These are phyloP conservation scores for Zoroaster sp. DNA, from an alignment of 53 echinoderm and acorn worm genomes.

Conservation along the genomic window DNA sequence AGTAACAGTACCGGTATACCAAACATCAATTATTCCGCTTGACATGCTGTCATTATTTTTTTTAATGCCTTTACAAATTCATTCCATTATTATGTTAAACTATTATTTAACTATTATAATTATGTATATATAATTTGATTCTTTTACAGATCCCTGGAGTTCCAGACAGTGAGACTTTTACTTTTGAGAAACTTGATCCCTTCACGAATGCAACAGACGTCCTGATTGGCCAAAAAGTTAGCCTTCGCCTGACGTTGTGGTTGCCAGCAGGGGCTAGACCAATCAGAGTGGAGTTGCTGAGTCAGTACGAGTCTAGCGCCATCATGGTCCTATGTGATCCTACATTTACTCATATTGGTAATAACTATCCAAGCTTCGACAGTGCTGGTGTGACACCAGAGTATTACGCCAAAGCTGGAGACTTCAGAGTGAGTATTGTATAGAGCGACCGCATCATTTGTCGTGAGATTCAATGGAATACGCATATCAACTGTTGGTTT, in stretches of 20 bases:
- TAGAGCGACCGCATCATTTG: neutral
- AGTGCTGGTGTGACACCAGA: neutral
- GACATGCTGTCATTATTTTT: too few species aligned
- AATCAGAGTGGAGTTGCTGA: constrained; percentile 72
- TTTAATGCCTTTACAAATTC: too few species aligned
- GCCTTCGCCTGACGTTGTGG: constrained; percentile 81
- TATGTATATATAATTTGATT: too few species aligned
- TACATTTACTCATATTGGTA: constrained; percentile 63
- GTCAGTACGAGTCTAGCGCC: constrained; percentile 76
- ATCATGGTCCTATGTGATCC: constrained; percentile 83
- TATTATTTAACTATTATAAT: too few species aligned
- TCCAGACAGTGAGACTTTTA: constrained; percentile 69
- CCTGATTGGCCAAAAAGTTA: constrained; percentile 68
- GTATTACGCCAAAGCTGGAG: constrained; percentile 39
- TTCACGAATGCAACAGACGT: constrained; percentile 55
- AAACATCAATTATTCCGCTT: too few species aligned
- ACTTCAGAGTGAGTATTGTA: constrained; percentile 53
- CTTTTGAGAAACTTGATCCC: constrained; percentile 72
- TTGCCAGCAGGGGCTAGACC: constrained; percentile 60
- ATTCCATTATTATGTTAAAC: too few species aligned
- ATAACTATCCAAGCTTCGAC: constrained; percentile 64
- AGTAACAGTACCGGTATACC: too few species aligned
- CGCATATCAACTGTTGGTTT: too few species aligned
- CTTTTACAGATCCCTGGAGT: constrained; percentile 51
- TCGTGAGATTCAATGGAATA: neutral